phyloP scores from a whole-genome alignment of 2,888 invertebrate species.

The Ochropacha duplaris region DNA sequence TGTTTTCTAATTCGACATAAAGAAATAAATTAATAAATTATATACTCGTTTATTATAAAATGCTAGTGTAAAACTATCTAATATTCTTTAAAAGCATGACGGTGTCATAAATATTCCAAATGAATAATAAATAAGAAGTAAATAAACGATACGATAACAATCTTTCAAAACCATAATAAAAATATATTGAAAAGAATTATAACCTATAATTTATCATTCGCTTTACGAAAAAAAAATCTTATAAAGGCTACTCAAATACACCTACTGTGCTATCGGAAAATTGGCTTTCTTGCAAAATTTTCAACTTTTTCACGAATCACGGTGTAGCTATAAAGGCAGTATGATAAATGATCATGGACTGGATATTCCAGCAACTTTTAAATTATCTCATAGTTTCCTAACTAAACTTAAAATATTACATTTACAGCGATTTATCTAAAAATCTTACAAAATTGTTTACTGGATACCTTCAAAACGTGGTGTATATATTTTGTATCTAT shows the following conservation, averaged over 20 bases:
- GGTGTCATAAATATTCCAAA: too few relatives aligned
- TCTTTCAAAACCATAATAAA: background rate
- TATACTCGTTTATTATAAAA: too few relatives aligned
- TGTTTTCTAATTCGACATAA: too few relatives aligned
- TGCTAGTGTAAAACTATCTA: too few relatives aligned
- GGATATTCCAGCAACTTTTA: conserved; percentile 35
- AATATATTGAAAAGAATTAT: conserved; percentile 25
- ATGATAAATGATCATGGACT: conserved; percentile 66
- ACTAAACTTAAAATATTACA: background rate
- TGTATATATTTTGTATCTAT: too few relatives aligned
- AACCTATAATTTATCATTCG: conserved; percentile 59
- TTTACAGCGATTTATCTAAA: background rate
- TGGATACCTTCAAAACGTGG: too few relatives aligned
- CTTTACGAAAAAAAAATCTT: conserved; percentile 62
- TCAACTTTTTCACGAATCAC: conserved; percentile 71
- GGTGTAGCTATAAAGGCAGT: conserved; percentile 39
- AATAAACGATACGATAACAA: background rate
- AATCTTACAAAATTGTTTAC: too few relatives aligned
- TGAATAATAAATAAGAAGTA: too few relatives aligned
- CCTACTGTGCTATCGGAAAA: conserved; percentile 24
- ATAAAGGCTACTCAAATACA: conserved; percentile 60
- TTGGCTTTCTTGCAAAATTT: conserved; percentile 50
- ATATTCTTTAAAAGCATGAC: too few relatives aligned
- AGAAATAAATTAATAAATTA: too few relatives aligned
- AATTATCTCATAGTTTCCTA: conserved; percentile 30